Percentiles rank a stretch among this genome's conserved stretches.
phyloP scores from a whole-genome alignment of 2,797 vertebrate species.

The Miichthys miiuy region DNA sequence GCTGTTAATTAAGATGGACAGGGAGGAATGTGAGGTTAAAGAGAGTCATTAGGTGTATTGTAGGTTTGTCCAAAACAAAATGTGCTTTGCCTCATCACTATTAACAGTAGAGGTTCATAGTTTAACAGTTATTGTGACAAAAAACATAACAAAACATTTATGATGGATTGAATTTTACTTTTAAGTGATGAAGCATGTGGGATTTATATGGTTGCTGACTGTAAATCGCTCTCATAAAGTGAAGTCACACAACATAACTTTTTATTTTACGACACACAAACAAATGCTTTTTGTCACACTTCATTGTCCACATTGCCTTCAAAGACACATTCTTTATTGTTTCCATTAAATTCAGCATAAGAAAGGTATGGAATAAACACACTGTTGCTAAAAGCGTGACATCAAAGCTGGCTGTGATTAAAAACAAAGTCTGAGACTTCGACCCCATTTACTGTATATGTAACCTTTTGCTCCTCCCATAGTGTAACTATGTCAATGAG shows the following conservation, averaged over 20 bases:
- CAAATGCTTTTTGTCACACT: background rate
- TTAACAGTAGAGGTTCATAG: background rate
- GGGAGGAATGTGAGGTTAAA: constrained; percentile 69
- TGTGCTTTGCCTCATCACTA: constrained; percentile 4
- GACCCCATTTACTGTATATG: background rate
- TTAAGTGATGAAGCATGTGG: background rate
- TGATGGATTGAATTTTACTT: background rate
- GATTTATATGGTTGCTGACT: constrained; percentile 10
- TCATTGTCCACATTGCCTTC: constrained; percentile 1
- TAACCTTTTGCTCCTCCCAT: background rate
- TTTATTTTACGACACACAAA: constrained; percentile 21
- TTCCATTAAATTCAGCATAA: too few species aligned
- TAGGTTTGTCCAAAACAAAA: constrained; percentile 15
- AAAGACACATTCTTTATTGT: background rate
- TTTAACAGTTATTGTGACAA: constrained; percentile 11
- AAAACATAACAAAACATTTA: background rate
- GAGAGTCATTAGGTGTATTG: constrained; percentile 35
- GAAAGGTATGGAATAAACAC: too few species aligned
- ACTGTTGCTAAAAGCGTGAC: too few species aligned
- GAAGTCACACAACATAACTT: constrained; percentile 1
- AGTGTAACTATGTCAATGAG: background rate
- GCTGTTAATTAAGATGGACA: constrained; percentile 68
- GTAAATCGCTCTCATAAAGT: background rate
- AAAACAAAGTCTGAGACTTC: background rate
- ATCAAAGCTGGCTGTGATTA: too few species aligned